These are phyloP conservation scores for Carapus acus DNA, from an alignment of 2,797 vertebrate species.

Conservation along the genomic window DNA sequence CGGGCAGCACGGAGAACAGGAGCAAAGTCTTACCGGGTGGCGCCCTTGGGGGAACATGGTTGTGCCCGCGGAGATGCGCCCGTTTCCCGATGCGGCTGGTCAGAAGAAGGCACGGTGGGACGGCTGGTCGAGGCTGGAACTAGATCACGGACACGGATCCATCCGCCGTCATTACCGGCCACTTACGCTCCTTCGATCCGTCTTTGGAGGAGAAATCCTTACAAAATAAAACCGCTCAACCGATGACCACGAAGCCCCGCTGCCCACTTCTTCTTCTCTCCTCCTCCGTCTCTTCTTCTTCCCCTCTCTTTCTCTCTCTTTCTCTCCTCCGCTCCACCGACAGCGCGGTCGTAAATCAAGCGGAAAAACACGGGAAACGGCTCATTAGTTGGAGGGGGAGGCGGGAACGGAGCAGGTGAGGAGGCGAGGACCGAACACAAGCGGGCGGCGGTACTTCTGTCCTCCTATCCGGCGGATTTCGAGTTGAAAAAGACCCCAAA, in stretches of 20 bases:
- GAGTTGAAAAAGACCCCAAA: conserved; percentile 25
- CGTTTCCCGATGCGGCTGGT: conserved; percentile 42
- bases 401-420: conserved; percentile 46
- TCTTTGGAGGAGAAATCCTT: conserved; percentile 37
- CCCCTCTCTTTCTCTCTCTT: conserved; percentile 14
- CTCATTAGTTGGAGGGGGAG: conserved; percentile 45
- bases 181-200: conserved; percentile 30
- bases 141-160: conserved; percentile 58
- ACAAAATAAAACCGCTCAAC: conserved; percentile 8
- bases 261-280: conserved; percentile 23
- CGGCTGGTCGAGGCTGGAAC: conserved; percentile 22
- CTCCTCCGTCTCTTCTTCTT: not conserved
- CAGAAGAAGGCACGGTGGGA: conserved; percentile 22
- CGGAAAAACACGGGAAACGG: conserved; percentile 62
- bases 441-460: conserved; percentile 18
- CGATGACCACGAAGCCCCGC: conserved; percentile 39
- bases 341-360: conserved; percentile 57
- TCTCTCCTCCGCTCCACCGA: conserved; percentile 43
- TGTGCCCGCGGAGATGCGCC: conserved; percentile 62
- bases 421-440: conserved; percentile 9
- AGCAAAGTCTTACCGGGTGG: conserved; percentile 82
- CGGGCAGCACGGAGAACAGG: not conserved
- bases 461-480: conserved; percentile 45
- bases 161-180: conserved; percentile 45
- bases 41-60: conserved; percentile 93